A percentile compares a stretch with the other conserved stretches of the same genome.
These are phyloP conservation scores for Xanthia icteritia DNA, from an alignment of 2,888 invertebrate genomes.

Conservation along the genomic window DNA sequence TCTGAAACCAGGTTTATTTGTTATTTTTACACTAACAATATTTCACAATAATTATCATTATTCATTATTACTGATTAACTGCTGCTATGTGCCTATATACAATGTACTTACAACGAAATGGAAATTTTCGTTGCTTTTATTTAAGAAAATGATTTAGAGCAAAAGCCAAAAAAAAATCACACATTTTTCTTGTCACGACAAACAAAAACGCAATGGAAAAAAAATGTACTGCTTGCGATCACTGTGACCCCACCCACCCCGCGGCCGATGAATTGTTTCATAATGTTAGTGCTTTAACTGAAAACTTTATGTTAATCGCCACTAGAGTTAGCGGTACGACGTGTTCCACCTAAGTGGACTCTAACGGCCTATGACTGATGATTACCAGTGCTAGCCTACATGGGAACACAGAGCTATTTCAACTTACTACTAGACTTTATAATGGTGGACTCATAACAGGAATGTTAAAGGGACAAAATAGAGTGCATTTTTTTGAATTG, in stretches of 20 bases:
- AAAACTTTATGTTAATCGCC: constrained; percentile 72
- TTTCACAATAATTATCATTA: background rate
- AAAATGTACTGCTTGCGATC: background rate
- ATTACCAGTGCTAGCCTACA: constrained; percentile 40
- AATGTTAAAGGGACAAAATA: background rate
- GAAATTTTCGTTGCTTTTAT: background rate
- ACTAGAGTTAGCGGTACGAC: constrained; percentile 62
- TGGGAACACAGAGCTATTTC: constrained; percentile 27
- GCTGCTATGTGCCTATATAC: background rate
- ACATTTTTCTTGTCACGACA: background rate
- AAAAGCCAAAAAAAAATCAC: no score
- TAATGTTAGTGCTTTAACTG: constrained; percentile 70
- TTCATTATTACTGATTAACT: background rate
- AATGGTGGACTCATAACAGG: background rate
- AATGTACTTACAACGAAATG: background rate
- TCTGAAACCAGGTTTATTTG: background rate
- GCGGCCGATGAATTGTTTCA: constrained; percentile 70
- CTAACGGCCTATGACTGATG: constrained; percentile 66
- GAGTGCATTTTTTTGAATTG: background rate
- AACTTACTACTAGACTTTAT: constrained; percentile 8
- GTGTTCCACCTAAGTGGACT: constrained; percentile 64
- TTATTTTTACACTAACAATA: background rate
- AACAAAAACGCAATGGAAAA: background rate
- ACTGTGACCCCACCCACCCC: constrained; percentile 35
- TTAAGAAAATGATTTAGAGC: rapidly evolving